Percentiles rank a stretch among this genome's conserved stretches.
These are phyloP conservation scores for Tachypleus tridentatus DNA, from an alignment of 1,140 invertebrate genomes.

Conservation along the genomic window DNA sequence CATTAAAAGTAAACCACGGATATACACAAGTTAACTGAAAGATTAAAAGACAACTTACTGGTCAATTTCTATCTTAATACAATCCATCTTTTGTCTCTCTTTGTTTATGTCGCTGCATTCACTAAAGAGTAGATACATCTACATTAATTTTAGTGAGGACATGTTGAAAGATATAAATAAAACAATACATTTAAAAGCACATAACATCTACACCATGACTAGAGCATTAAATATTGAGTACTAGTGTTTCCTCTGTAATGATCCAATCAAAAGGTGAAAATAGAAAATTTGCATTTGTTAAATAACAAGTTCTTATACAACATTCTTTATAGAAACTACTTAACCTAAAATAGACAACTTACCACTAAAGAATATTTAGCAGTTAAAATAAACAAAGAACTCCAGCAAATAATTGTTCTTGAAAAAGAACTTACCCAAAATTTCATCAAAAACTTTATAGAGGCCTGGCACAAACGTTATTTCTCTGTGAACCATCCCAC, in stretches of 20 bases:
- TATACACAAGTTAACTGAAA: conserved; percentile 20
- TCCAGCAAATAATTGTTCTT: too few species aligned
- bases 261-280: conserved; percentile 1
- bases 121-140: conserved; percentile 45
- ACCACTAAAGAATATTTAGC: too few species aligned
- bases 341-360: too few species aligned
- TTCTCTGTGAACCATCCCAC: conserved; percentile 70
- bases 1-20: conserved; percentile 6
- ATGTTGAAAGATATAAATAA: too few species aligned
- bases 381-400: too few species aligned
- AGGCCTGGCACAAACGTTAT: conserved; percentile 93
- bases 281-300: too few species aligned
- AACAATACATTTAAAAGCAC: too few species aligned
- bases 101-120: conserved; percentile 99
- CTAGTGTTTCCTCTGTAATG: not conserved
- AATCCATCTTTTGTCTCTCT: conserved; percentile 87
- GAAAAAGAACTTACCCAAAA: conserved; percentile 33
- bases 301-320: too few species aligned
- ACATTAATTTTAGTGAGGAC: too few species aligned
- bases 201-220: too few species aligned
- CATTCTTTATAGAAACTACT: too few species aligned
- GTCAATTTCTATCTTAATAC: conserved; percentile 94
- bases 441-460: conserved; percentile 99
- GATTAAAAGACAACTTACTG: conserved; percentile 41
- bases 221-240: too few species aligned